Evolutionary conservation across 2,113 vertebrate genomes (phyloP).

Genomic region (Pituophis catenifer): DNA sequence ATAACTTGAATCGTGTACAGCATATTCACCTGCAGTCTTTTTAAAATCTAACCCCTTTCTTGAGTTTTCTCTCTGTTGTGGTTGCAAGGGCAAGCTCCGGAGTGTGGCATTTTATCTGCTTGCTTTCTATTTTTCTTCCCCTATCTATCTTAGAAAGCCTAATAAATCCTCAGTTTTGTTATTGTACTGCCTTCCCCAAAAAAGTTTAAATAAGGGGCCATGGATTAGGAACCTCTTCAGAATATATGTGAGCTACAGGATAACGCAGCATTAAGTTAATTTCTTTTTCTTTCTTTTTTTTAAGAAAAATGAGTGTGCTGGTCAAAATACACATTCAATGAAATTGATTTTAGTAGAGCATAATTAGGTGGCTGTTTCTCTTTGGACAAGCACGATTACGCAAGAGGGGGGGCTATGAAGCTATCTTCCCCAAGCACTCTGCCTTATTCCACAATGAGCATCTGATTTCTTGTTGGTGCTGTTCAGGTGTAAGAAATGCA

Average conservation of each 20-base stretch:
- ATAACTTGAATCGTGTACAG: background rate
- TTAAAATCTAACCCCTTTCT: background rate
- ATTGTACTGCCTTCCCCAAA: background rate
- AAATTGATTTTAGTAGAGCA: background rate
- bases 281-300: background rate
- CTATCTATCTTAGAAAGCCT: background rate
- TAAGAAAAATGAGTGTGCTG: background rate
- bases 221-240: background rate
- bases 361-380: background rate
- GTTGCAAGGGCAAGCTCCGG: background rate
- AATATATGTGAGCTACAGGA: background rate
- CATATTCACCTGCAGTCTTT: background rate
- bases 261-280: background rate
- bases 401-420: background rate
- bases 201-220: background rate
- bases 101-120: background rate
- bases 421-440: background rate
- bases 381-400: background rate
- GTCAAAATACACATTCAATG: background rate
- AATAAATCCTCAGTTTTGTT: background rate
- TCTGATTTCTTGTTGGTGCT: background rate
- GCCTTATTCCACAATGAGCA: too few relatives aligned
- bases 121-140: background rate
- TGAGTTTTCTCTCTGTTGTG: background rate
- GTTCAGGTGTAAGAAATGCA: accelerated